Evolutionary conservation across 2,113 vertebrate species (phyloP).

Genomic region (Desmodus rotundus): DNA sequence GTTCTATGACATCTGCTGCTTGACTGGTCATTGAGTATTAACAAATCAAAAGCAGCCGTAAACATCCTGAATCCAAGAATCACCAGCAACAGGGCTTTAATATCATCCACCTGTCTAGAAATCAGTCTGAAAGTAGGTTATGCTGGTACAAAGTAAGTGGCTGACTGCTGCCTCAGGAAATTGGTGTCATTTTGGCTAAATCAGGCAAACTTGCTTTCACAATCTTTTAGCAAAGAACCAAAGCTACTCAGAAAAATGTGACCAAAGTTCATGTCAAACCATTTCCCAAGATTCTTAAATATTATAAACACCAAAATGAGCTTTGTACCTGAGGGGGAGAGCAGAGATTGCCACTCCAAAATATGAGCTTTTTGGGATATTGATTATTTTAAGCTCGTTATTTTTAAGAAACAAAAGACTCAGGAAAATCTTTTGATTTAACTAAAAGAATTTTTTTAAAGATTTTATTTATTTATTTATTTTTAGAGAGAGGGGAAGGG

Average conservation of each 20-base stretch:
- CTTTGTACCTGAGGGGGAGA: background rate
- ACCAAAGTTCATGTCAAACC: constrained; percentile 11
- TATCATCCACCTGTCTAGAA: background rate
- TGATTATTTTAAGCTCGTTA: background rate
- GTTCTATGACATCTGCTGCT: background rate
- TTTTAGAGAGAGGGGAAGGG: too few species aligned
- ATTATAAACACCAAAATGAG: background rate
- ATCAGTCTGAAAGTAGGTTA: constrained; percentile 26
- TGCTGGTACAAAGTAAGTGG: background rate
- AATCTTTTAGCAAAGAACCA: constrained; percentile 17
- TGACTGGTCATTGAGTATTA: background rate
- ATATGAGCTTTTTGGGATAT: background rate
- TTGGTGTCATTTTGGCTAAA: background rate
- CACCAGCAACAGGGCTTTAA: background rate
- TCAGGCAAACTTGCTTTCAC: background rate
- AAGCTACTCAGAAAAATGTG: constrained; percentile 4
- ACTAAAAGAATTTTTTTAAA: too few species aligned
- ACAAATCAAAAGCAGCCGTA: background rate
- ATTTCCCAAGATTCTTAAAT: background rate
- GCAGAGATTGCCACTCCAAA: background rate
- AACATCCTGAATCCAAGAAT: constrained; percentile 13
- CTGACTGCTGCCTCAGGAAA: constrained; percentile 1
- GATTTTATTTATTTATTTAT: too few species aligned
- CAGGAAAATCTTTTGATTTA: background rate
- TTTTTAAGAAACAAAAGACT: background rate